Evolutionary conservation across 2,113 vertebrate species (phyloP).

Genomic region (Zosterops borbonicus): DNA sequence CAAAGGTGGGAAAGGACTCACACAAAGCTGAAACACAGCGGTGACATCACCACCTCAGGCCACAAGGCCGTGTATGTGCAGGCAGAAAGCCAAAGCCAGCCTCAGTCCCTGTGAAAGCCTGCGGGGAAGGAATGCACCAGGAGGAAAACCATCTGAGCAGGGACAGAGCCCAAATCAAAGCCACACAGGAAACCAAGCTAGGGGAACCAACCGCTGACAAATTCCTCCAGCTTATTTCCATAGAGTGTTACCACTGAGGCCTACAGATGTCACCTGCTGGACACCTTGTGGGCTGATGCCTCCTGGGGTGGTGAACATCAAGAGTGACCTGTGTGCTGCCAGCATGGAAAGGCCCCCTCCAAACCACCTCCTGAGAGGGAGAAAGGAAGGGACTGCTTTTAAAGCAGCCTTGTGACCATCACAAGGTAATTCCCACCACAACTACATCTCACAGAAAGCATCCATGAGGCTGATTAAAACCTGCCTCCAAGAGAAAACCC

Average conservation of each 20-base stretch:
- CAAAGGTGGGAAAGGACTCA: neutral
- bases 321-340: neutral
- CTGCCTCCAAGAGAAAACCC: neutral
- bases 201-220: neutral
- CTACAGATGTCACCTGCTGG: neutral
- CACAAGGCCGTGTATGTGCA: rapidly evolving
- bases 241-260: neutral
- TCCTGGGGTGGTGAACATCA: rapidly evolving
- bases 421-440: neutral
- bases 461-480: neutral
- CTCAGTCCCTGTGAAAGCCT: neutral
- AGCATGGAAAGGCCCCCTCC: neutral
- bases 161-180: neutral
- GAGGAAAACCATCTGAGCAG: neutral
- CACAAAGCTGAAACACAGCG: neutral
- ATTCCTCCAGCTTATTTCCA: neutral
- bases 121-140: neutral
- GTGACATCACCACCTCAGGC: neutral
- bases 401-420: neutral
- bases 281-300: neutral
- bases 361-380: neutral
- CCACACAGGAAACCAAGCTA: neutral
- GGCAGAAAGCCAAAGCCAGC: neutral
- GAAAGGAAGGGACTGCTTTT: neutral
- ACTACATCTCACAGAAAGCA: rapidly evolving